Evolutionary conservation across 2,797 vertebrate species (phyloP).

Genomic region (Delichon dasypus): DNA sequence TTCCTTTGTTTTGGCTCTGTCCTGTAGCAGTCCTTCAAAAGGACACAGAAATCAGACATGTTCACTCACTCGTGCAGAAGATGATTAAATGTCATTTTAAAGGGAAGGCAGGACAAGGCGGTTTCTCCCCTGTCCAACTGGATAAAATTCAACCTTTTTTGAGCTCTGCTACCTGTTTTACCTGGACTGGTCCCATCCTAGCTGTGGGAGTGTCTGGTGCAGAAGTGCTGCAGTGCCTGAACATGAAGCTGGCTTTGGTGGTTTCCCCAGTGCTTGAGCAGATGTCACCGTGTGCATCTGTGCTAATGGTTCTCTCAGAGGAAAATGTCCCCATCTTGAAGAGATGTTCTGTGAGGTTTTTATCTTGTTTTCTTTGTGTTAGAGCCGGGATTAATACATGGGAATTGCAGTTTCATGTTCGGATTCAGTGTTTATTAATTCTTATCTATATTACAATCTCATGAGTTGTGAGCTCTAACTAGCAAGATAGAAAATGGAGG

Average conservation of each 20-base stretch:
- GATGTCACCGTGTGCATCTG: not conserved
- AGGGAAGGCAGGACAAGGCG: accelerated
- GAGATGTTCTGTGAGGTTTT: not conserved
- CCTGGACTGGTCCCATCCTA: not conserved
- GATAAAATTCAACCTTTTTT: not conserved
- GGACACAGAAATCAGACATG: not conserved
- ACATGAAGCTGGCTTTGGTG: not conserved
- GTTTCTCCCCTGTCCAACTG: not conserved
- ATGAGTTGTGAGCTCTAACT: too few species aligned
- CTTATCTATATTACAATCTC: too few species aligned
- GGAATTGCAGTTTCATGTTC: too few species aligned
- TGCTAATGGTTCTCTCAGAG: not conserved
- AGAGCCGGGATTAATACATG: too few species aligned
- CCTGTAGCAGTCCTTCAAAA: not conserved
- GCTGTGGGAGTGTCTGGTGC: not conserved
- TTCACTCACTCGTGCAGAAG: not conserved
- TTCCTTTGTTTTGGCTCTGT: not conserved
- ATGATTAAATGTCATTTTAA: not conserved
- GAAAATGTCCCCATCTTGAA: not conserved
- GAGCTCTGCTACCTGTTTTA: not conserved
- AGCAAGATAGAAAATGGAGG: too few species aligned
- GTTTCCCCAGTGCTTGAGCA: not conserved
- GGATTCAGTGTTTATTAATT: too few species aligned
- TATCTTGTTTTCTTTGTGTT: too few species aligned
- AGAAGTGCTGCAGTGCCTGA: not conserved